These are phyloP conservation scores for Oenanthe oenanthe DNA, from an alignment of 2,113 vertebrate genomes.

Conservation along the genomic window DNA sequence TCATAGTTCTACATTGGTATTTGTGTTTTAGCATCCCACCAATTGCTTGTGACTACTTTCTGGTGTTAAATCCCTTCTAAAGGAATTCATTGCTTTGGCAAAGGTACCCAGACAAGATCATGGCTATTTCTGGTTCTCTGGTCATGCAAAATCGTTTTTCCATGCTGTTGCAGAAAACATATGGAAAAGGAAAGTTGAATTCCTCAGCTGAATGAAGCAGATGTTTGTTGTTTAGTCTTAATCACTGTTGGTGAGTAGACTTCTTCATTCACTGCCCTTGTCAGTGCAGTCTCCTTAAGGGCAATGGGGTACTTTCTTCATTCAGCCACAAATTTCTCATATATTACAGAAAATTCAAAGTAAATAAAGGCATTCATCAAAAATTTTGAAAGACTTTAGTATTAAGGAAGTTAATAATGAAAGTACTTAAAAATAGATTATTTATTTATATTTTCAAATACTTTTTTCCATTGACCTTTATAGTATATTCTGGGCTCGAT, in stretches of 20 bases:
- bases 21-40: not conserved
- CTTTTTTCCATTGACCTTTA: not conserved
- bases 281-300: not conserved
- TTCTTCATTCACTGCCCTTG: not conserved
- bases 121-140: constrained; percentile 18
- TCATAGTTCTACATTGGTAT: not conserved
- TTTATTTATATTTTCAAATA: not conserved
- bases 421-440: not conserved
- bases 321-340: not conserved
- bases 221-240: constrained; percentile 40
- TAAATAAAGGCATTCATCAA: not conserved
- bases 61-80: not conserved
- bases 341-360: not conserved
- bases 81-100: constrained; percentile 13
- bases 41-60: not conserved
- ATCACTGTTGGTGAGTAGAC: not conserved
- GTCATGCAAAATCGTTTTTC: not conserved
- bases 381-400: not conserved
- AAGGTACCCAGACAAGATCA: not conserved
- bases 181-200: constrained; percentile 31
- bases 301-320: not conserved
- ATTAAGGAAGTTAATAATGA: not conserved
- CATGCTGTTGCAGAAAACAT: constrained; percentile 19
- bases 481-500: not conserved
- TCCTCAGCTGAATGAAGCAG: constrained; percentile 38